Conservation (phyloP, 2,797 vertebrate genomes). For the Argentina silus region DNA sequence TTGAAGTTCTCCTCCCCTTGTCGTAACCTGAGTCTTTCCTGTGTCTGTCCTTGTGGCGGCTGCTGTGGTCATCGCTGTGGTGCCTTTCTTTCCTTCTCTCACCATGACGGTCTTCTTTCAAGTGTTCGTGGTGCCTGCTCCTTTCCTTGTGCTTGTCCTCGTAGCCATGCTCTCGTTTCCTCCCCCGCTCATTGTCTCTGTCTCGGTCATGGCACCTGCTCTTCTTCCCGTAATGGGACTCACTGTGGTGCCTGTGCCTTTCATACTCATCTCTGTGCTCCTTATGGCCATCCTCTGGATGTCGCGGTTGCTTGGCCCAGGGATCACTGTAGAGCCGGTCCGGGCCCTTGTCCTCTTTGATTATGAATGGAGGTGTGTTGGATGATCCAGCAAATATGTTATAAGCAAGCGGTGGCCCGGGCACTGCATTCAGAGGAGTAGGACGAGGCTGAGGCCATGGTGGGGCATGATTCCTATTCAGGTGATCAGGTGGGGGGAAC, state of each 20-base stretch:
- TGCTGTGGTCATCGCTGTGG: constrained; percentile 83
- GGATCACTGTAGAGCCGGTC: constrained; percentile 87
- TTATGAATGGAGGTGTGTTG: constrained; percentile 72
- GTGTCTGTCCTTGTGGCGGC: constrained; percentile 80
- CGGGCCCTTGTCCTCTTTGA: constrained; percentile 80
- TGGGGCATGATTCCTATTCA: constrained; percentile 77
- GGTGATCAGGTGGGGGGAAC: constrained; percentile 52
- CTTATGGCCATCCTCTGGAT: constrained; percentile 71
- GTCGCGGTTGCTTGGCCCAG: constrained; percentile 84
- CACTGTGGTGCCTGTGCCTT: constrained; percentile 84
- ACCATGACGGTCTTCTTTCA: constrained; percentile 73
- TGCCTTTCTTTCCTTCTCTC: constrained; percentile 84
- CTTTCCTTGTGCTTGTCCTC: constrained; percentile 77
- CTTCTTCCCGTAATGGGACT: constrained; percentile 87
- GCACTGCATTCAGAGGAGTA: constrained; percentile 3
- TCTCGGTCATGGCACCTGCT: constrained; percentile 84
- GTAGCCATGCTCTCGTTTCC: constrained; percentile 65
- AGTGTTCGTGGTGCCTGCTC: constrained; percentile 77
- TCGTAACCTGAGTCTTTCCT: constrained; percentile 84
- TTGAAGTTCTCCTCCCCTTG: constrained; percentile 75
- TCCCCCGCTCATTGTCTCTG: constrained; percentile 77
- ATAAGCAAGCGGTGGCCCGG: constrained; percentile 56
- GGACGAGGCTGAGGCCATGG: constrained; percentile 73
- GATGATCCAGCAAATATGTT: constrained; percentile 70
- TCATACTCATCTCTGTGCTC: constrained; percentile 84